These are phyloP conservation scores for Anguilla rostrata DNA, from an alignment of 2,113 vertebrate genomes.

Conservation along the genomic window DNA sequence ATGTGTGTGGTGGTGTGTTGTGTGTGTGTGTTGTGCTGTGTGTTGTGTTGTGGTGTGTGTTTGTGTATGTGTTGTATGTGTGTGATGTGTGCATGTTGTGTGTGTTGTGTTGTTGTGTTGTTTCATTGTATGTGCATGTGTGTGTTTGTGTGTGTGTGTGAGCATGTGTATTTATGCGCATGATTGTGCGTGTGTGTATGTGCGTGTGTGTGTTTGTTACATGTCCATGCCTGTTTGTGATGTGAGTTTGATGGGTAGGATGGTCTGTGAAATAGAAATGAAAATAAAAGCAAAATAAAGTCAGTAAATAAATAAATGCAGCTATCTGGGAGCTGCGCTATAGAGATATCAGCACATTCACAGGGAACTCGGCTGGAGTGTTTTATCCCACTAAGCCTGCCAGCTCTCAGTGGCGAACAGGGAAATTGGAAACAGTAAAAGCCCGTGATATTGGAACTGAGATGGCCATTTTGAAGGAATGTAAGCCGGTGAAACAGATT, in stretches of 20 bases:
- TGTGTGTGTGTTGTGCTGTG: constrained; percentile 16
- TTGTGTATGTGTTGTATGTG: constrained; percentile 36
- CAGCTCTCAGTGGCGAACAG: constrained; percentile 72
- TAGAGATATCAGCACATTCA: constrained; percentile 72
- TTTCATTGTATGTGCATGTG: constrained; percentile 29
- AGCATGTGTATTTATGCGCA: not conserved
- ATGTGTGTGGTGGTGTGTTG: constrained; percentile 38
- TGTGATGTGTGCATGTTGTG: not conserved
- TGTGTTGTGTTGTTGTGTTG: constrained; percentile 36
- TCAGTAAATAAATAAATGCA: constrained; percentile 60
- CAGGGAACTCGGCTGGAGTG: constrained; percentile 68
- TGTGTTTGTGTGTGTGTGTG: constrained; percentile 35
- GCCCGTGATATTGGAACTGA: constrained; percentile 78
- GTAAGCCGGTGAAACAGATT: constrained; percentile 80
- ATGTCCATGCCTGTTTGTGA: constrained; percentile 23
- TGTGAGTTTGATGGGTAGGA: constrained; percentile 32
- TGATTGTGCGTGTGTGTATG: not conserved
- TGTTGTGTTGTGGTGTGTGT: constrained; percentile 31
- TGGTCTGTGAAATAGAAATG: constrained; percentile 45
- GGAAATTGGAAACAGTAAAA: constrained; percentile 76
- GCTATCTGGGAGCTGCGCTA: constrained; percentile 60
- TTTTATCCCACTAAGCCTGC: constrained; percentile 75
- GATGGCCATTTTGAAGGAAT: constrained; percentile 81
- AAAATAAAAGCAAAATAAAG: constrained; percentile 48
- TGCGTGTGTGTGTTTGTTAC: constrained; percentile 26